phyloP scores from a whole-genome alignment of 2,797 vertebrate genomes.

The Simalia tracyae region DNA sequence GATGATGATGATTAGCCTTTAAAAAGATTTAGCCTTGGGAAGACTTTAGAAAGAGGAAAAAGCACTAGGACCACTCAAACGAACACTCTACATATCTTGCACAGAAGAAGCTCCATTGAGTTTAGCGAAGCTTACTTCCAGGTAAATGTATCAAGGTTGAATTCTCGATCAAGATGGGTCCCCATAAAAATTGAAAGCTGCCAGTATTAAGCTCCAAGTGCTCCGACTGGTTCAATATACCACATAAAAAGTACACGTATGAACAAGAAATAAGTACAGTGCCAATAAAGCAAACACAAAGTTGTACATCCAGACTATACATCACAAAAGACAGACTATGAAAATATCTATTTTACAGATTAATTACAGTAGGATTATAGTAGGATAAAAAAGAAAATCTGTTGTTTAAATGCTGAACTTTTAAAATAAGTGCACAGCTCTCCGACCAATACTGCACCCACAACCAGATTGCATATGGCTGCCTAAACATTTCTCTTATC shows the following conservation, averaged over 20 bases:
- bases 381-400: background rate
- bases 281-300: background rate
- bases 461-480: background rate
- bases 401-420: background rate
- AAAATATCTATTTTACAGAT: background rate
- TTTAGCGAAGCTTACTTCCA: background rate
- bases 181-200: background rate
- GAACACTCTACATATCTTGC: background rate
- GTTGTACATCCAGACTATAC: background rate
- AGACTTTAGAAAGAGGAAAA: background rate
- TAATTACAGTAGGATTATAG: background rate
- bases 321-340: background rate
- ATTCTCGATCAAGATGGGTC: background rate
- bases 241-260: background rate
- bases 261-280: background rate
- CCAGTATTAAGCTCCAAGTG: background rate
- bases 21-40: background rate
- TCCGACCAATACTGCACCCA: background rate
- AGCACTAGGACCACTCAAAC: background rate
- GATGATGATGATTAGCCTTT: background rate
- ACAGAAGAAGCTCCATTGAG: background rate
- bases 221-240: background rate
- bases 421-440: background rate
- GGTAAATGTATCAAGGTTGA: background rate
- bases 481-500: background rate